Evolutionary conservation across 2,113 vertebrate genomes (phyloP).

Genomic region (Dipodomys stephensi): DNA sequence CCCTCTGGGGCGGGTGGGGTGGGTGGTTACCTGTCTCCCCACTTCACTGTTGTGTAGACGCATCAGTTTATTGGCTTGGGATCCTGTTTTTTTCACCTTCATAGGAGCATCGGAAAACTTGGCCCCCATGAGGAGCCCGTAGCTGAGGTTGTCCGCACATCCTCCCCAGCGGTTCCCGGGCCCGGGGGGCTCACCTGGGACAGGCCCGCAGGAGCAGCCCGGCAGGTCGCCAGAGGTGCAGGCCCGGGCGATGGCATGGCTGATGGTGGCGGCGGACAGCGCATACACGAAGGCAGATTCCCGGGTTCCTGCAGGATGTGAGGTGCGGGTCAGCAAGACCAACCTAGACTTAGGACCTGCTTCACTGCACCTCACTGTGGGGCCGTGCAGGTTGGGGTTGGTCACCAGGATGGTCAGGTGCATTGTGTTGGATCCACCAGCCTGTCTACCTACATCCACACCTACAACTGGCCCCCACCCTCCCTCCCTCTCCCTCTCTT

Average conservation of each 20-base stretch:
- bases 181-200: slow-evolving; percentile 95
- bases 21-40: slow-evolving; percentile 95
- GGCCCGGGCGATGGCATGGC: slow-evolving; percentile 97
- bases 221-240: slow-evolving; percentile 97
- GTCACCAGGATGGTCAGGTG: neutral
- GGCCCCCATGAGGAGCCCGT: slow-evolving; percentile 97
- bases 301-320: slow-evolving; percentile 91
- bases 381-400: neutral
- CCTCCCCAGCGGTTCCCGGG: slow-evolving; percentile 99
- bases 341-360: neutral
- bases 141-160: slow-evolving; percentile 98
- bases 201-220: slow-evolving; percentile 96
- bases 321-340: neutral
- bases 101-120: slow-evolving; percentile 99
- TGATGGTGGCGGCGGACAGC: slow-evolving; percentile 96
- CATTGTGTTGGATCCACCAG: neutral
- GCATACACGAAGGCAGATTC: slow-evolving; percentile 98
- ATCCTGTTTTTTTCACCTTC: slow-evolving; percentile 98
- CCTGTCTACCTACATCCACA: no score
- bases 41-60: slow-evolving; percentile 99
- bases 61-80: slow-evolving; percentile 99
- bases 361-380: neutral
- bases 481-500: neutral
- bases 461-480: neutral
- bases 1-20: slow-evolving; percentile 77